These are phyloP conservation scores for Podarcis raffonei DNA, from an alignment of 2,113 vertebrate species.

Conservation along the genomic window DNA sequence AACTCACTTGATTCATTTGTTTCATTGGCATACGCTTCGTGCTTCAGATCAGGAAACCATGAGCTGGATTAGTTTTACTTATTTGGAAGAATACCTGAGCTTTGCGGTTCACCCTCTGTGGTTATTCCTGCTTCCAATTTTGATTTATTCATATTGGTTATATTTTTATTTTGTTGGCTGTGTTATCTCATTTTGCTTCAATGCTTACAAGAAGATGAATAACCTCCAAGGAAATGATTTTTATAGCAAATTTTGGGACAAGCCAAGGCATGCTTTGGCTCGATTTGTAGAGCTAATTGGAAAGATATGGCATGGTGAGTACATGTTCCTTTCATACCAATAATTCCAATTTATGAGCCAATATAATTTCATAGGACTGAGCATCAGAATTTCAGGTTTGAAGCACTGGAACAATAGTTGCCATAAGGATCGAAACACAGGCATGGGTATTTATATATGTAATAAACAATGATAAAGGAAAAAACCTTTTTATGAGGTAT, in stretches of 20 bases:
- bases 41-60: not conserved
- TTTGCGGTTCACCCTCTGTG: not conserved
- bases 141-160: not conserved
- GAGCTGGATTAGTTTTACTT: not conserved
- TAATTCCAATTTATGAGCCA: too few relatives aligned
- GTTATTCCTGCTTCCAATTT: not conserved
- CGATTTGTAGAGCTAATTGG: slow-evolving; percentile 88
- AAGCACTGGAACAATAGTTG: too few relatives aligned
- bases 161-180: not conserved
- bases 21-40: not conserved
- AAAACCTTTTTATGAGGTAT: too few relatives aligned
- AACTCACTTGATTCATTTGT: not conserved
- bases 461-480: too few relatives aligned
- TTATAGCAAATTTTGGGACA: slow-evolving; percentile 38
- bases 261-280: slow-evolving; percentile 74
- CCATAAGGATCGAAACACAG: too few relatives aligned
- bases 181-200: not conserved
- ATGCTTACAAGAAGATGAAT: slow-evolving; percentile 77
- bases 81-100: not conserved
- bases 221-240: slow-evolving; percentile 84
- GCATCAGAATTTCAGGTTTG: too few relatives aligned
- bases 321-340: too few relatives aligned
- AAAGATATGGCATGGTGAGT: slow-evolving; percentile 89
- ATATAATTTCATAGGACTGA: too few relatives aligned
- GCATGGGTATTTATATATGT: too few relatives aligned